Conservation (phyloP, 1,140 invertebrate species). For the Parasteatoda tepidariorum region DNA sequence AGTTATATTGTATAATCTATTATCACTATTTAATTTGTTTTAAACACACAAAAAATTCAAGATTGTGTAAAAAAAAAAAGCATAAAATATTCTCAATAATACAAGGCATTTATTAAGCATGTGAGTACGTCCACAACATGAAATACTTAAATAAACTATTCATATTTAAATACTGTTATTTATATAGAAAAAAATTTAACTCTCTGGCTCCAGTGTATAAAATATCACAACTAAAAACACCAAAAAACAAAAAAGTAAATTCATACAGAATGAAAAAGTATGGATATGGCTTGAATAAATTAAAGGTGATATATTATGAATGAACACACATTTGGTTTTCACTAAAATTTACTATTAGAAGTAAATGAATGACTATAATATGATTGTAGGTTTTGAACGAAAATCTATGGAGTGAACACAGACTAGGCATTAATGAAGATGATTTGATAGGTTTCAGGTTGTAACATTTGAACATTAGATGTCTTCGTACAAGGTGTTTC, state of each 20-base stretch:
- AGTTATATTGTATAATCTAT: no score
- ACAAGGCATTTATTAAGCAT: no score
- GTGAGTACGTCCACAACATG: no score
- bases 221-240: background rate
- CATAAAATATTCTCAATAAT: no score
- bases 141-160: no score
- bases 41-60: no score
- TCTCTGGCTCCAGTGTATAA: no score
- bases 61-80: no score
- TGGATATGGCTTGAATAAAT: background rate
- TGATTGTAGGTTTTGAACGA: background rate
- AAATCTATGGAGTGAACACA: background rate
- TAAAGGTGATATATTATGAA: background rate
- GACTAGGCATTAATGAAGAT: background rate
- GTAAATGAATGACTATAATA: background rate
- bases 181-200: background rate
- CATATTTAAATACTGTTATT: background rate
- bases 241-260: background rate
- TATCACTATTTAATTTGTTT: no score
- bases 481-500: background rate
- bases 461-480: background rate
- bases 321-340: background rate
- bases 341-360: background rate
- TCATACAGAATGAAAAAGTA: background rate
- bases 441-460: background rate